Evolutionary conservation across 92 coral and sea anemone species (phyloP), one percentile per base, ranked within the genome.

Genomic region (Bergia sp.): DNA sequence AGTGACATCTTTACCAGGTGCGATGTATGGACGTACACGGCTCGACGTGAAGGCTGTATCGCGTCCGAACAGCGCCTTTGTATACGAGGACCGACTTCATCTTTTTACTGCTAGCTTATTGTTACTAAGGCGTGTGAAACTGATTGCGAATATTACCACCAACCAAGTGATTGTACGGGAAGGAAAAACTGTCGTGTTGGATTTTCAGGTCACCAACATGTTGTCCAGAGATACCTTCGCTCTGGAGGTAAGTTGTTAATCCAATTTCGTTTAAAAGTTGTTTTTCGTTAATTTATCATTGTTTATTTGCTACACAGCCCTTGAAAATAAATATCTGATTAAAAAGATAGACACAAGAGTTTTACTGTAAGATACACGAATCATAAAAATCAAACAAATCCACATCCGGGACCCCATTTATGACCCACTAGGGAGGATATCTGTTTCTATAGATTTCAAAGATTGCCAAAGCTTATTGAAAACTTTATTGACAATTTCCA

Each of bases 71-170:
- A 16, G 6, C 23, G 47, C 73, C 8, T 23, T 36, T 37, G n/a
- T 45, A 37, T 13, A 3, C 39, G 71, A 57, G 37, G 36, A 40
- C 16, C 36, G 15, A 8, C 12, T 58, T 80, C 47, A 57, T 36
- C 85, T 80, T 40, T 80, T 80, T 80, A 38, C 61, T 15, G 85
- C 47, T 18, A 80, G 44, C 13, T 80, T 80, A 29, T 37, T 80
- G 72, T 40, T 80, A 49, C 71, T 80, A 11, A 8, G 18, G 10
- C 69, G 73, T 16, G 71, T 80, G 37, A 80, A 80, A 80, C 45
- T 80, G 9, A 41, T 80, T 10, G n/a, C 38, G 18, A 80, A 20
- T 23, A 80, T 57, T 9, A 12, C 72, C 18, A 29, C 71, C 23
- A 67, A 57, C 47, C 69, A 37, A 18, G 72, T 80, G 9, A 23